A percentile compares a stretch with the other conserved stretches of the same genome.
phyloP scores from a whole-genome alignment of 1,140 invertebrate species.

The Zelostemma sp. region DNA sequence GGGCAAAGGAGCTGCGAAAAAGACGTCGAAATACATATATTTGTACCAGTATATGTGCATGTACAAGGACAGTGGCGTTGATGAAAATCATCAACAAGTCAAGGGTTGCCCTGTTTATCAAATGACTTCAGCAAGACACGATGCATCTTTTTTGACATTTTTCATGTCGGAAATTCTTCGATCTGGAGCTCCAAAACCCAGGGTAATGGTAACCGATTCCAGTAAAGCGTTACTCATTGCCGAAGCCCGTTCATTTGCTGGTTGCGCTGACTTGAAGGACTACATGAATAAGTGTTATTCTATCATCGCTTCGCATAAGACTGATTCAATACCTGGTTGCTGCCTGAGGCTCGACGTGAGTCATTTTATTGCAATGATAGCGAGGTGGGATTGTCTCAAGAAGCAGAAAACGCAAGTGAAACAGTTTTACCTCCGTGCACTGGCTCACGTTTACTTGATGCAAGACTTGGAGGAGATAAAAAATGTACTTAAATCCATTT shows the following conservation, averaged over 20 bases:
- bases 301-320: background rate
- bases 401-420: conserved; percentile 6
- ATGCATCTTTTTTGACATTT: conserved; percentile 11
- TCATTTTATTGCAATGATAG: conserved; percentile 20
- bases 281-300: conserved; percentile 12
- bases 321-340: conserved; percentile 5
- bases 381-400: conserved; percentile 16
- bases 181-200: background rate
- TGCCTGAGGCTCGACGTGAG: conserved; percentile 22
- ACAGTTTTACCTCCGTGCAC: conserved; percentile 15
- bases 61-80: background rate
- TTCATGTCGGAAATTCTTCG: conserved; percentile 3
- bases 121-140: conserved; percentile 14
- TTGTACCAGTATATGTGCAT: conserved; percentile 21
- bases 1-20: background rate
- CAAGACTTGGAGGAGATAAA: conserved; percentile 4
- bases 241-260: conserved; percentile 8
- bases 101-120: conserved; percentile 11
- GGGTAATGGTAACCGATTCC: conserved; percentile 14
- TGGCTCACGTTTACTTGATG: conserved; percentile 22
- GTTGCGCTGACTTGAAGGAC: conserved; percentile 8
- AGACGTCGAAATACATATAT: conserved; percentile 15
- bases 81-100: conserved; percentile 5
- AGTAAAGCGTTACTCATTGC: conserved; percentile 13
- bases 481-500: conserved; percentile 6